A percentile compares a stretch with the other conserved stretches of the same genome.
Evolutionary conservation across 2,888 invertebrate genomes (phyloP).

Genomic region (Argynnis bischoffii): DNA sequence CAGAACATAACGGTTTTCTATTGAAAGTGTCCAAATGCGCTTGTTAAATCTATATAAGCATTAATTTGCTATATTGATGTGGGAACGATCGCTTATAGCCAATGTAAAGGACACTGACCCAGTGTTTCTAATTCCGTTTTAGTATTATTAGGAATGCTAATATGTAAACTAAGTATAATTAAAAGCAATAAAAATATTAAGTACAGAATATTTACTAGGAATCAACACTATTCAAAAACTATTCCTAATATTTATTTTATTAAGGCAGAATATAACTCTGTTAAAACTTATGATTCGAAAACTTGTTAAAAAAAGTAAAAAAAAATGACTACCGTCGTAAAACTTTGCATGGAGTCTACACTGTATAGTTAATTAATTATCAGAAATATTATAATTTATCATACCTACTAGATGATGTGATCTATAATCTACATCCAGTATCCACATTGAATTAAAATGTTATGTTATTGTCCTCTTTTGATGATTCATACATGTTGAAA

Average conservation of each 20-base stretch:
- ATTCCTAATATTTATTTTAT: too few species aligned
- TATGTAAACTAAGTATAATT: too few species aligned
- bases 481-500: constrained; percentile 11
- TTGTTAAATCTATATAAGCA: constrained; percentile 42
- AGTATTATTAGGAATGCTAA: too few species aligned
- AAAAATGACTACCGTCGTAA: too few species aligned
- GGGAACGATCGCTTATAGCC: constrained; percentile 59
- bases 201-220: too few species aligned
- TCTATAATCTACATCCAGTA: neutral
- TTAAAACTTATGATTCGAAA: too few species aligned
- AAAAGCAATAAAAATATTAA: too few species aligned
- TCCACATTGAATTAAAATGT: neutral
- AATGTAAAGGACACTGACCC: constrained; percentile 69
- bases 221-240: too few species aligned
- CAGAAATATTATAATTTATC: constrained; percentile 5
- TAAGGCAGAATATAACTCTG: too few species aligned
- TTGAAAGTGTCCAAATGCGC: constrained; percentile 25
- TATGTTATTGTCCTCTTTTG: constrained; percentile 8
- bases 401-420: neutral
- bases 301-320: too few species aligned
- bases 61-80: constrained; percentile 67
- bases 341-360: too few species aligned
- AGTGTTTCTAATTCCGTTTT: constrained; percentile 55
- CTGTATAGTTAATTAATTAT: constrained; percentile 8
- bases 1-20: constrained; percentile 13